phyloP scores from a whole-genome alignment of 2,113 vertebrate genomes.

The Clarias gariepinus region DNA sequence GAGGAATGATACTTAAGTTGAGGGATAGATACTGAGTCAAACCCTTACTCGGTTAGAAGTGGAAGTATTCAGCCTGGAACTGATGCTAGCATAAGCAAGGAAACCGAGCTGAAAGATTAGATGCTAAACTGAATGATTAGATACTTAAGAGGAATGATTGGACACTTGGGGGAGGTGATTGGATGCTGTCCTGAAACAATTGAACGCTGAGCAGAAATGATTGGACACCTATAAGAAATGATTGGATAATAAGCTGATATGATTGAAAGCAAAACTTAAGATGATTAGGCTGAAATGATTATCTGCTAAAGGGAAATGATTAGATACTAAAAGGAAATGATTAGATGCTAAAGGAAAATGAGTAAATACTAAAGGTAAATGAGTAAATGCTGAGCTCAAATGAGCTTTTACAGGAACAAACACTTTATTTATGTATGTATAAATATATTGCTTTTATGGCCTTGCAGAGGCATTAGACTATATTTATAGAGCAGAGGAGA shows the following conservation, averaged over 20 bases:
- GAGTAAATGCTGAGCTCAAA: background rate
- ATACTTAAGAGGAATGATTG: background rate
- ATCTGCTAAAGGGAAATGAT: too few species aligned
- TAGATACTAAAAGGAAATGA: background rate
- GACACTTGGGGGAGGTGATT: background rate
- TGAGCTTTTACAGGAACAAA: background rate
- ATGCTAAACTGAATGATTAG: too few species aligned
- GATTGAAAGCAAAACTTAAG: too few species aligned
- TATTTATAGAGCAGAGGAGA: constrained; percentile 57
- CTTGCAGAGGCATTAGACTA: constrained; percentile 56
- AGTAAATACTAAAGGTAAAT: background rate
- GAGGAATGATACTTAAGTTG: background rate
- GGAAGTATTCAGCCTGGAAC: background rate
- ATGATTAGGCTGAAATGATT: too few species aligned
- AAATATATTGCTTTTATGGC: constrained; percentile 50
- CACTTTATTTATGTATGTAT: constrained; percentile 28
- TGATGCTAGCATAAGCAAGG: too few species aligned
- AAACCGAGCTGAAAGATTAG: too few species aligned
- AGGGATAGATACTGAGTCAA: background rate
- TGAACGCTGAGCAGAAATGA: background rate
- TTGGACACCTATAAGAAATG: too few species aligned
- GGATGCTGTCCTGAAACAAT: background rate
- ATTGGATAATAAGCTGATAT: too few species aligned
- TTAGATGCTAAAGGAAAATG: background rate
- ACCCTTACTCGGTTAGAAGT: background rate